A percentile compares a stretch with the other conserved stretches of the same genome.
phyloP scores from a whole-genome alignment of 2,113 vertebrate species.

The Rhombomys opimus region DNA sequence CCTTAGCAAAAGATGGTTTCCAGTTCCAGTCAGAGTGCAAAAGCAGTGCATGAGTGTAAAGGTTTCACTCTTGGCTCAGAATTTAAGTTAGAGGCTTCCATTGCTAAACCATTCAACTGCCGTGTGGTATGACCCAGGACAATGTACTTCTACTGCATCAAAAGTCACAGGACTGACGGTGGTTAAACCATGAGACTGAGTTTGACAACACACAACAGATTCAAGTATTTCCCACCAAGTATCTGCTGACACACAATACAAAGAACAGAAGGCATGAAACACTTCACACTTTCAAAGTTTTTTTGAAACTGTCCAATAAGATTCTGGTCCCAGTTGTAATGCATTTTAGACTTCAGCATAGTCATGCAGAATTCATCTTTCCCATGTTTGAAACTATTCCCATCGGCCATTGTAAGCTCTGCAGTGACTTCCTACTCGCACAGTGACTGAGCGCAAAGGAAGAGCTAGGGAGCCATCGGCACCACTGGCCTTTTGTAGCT shows the following conservation, averaged over 20 bases:
- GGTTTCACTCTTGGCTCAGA: not conserved
- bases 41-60: not conserved
- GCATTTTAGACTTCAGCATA: not conserved
- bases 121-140: not conserved
- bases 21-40: not conserved
- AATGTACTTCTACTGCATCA: not conserved
- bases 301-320: not conserved
- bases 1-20: slow-evolving; percentile 18
- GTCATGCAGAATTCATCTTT: not conserved
- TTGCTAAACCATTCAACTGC: not conserved
- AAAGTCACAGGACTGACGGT: not conserved
- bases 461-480: not conserved
- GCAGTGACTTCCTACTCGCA: not conserved
- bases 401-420: not conserved
- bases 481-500: not conserved
- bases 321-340: not conserved
- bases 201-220: not conserved
- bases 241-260: not conserved
- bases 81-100: not conserved
- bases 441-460: not conserved
- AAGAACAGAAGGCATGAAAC: not conserved
- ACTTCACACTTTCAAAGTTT: not conserved
- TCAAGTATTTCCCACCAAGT: not conserved
- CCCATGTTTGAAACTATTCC: not conserved
- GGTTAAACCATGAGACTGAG: not conserved